Evolutionary conservation across 1,140 invertebrate species (phyloP), one percentile per base, ranked within the genome.

Genomic region (Holotrichia oblita): DNA sequence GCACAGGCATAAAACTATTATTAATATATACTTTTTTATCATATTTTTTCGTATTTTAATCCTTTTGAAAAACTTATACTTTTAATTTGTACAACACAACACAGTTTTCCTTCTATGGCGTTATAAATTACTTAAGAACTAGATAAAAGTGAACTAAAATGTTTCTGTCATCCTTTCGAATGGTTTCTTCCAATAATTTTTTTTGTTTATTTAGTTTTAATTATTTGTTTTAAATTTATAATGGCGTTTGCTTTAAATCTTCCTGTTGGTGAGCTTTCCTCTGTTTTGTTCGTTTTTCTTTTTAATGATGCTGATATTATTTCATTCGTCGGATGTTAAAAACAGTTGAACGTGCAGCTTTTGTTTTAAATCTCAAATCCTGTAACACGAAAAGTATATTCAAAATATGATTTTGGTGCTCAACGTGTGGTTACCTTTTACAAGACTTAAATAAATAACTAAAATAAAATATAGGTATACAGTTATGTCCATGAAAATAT

Each of bases 361-460:
- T 17, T 78, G 69, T 73, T 75, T 73, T 22, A 78, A 74, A 40
- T 40, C 48, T 78, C 77, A 78, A 59, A 78, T 78, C 77, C 77
- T 78, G 73, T 6, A 74, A 78, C 0, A 74, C 12, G 34, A 73
- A n/a, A 77, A 64, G 40, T 20, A 61, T 8, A 3, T 24, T 75
- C 1, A 22, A 48, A 48, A 2, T 3, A 14, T 48, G 7, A 48
- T 48, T 3, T 48, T 48, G n/a, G n/a, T n/a, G n/a, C n/a, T n/a
- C n/a, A 14, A 48, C n/a, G n/a, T n/a, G n/a, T n/a, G n/a, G n/a
- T n/a, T n/a, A n/a, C n/a, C n/a, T n/a, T n/a, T n/a, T n/a, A n/a
- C n/a, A n/a, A n/a, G n/a, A n/a, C n/a, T n/a, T 14, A 8, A 14
- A 41, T 75, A 4, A 75, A 24, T 75, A 41, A 41, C 3, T 14